These are phyloP conservation scores for Nothoprocta perdicaria DNA, from an alignment of 2,113 vertebrate genomes.

Conservation along the genomic window DNA sequence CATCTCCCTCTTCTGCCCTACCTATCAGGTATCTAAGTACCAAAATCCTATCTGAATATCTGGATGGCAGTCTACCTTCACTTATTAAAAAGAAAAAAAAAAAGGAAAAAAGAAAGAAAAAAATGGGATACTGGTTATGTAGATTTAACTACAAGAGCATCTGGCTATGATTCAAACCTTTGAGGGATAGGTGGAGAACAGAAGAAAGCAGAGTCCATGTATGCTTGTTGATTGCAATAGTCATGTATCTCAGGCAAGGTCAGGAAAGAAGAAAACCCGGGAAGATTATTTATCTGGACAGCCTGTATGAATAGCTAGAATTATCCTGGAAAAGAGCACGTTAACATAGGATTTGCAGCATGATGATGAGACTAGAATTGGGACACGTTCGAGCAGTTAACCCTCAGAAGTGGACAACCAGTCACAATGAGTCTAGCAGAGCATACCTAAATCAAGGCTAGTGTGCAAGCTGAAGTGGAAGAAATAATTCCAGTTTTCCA, in stretches of 20 bases:
- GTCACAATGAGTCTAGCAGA: background rate
- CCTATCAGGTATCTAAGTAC: background rate
- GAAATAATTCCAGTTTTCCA: background rate
- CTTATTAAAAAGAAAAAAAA: background rate
- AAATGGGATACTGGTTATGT: background rate
- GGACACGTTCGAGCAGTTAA: background rate
- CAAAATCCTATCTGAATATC: background rate
- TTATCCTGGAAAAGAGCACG: background rate
- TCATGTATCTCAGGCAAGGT: background rate
- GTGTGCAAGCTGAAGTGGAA: background rate
- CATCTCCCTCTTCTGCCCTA: background rate
- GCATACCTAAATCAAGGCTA: background rate
- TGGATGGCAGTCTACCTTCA: background rate
- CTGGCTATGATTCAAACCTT: background rate
- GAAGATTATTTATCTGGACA: background rate
- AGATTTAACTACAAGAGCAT: background rate
- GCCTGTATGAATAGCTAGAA: background rate
- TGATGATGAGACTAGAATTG: background rate
- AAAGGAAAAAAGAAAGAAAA: too few species aligned
- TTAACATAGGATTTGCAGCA: background rate
- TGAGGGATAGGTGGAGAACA: background rate
- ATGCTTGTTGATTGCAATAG: background rate
- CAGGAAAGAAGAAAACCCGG: background rate
- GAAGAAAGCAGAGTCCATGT: background rate
- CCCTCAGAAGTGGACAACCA: background rate